These are phyloP conservation scores for Caenorhabditis parvicauda DNA, from an alignment of 2,888 invertebrate species.

Conservation along the genomic window DNA sequence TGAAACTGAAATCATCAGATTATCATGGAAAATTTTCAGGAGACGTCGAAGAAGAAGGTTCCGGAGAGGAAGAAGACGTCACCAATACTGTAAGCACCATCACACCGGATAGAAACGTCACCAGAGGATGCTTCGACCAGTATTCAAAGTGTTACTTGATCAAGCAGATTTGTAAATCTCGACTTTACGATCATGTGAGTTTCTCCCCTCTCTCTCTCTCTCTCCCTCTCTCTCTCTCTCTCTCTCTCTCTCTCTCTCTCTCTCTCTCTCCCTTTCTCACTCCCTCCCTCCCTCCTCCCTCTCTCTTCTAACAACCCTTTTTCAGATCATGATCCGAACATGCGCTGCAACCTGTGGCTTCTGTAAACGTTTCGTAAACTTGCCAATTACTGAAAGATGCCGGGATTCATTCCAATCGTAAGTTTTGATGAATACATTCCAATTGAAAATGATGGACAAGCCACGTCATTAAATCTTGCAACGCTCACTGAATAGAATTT, in stretches of 20 bases:
- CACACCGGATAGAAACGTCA: not conserved
- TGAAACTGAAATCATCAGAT: too few species aligned
- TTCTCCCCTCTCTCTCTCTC: not conserved
- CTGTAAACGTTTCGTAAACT: conserved; percentile 14
- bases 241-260: too few species aligned
- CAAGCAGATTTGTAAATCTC: conserved; percentile 6
- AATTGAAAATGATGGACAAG: conserved; percentile 1
- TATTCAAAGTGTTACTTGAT: conserved; percentile 10
- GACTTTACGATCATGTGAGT: conserved; percentile 14
- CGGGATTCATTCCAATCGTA: conserved; percentile 23
- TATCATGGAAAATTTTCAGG: too few species aligned
- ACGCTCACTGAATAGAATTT: too few species aligned
- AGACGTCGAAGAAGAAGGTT: conserved; percentile 13
- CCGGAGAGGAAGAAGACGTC: conserved; percentile 13
- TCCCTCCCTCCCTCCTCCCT: too few species aligned
- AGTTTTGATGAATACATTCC: not conserved
- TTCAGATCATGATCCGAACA: conserved; percentile 24
- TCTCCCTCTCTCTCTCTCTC: too few species aligned
- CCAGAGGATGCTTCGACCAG: conserved; percentile 17
- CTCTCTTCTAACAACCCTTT: not conserved
- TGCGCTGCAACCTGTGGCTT: conserved; percentile 21
- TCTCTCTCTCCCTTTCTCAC: too few species aligned
- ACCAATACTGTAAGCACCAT: not conserved
- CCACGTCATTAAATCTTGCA: too few species aligned
- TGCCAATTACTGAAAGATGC: conserved; percentile 14